Evolutionary conservation across 2,888 invertebrate genomes (phyloP).

Genomic region (Zeuzera pyrina): DNA sequence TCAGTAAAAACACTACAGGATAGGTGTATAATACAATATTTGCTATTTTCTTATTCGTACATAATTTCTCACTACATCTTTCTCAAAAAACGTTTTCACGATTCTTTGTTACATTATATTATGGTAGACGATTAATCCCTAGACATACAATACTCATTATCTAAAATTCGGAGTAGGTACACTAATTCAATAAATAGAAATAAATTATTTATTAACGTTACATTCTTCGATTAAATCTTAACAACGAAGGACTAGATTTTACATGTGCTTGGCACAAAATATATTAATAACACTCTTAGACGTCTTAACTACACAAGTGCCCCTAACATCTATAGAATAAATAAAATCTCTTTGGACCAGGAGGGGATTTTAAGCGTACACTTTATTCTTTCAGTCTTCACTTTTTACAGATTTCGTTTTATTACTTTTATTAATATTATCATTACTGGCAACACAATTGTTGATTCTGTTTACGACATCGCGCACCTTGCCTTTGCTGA

Average conservation of each 20-base stretch:
- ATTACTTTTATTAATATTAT: slow-evolving; percentile 10
- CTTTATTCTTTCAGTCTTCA: slow-evolving; percentile 24
- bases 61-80: slow-evolving; percentile 57
- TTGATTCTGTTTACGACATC: slow-evolving; percentile 65
- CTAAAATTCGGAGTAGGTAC: not conserved
- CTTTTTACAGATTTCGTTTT: slow-evolving; percentile 34
- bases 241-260: not conserved
- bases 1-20: slow-evolving; percentile 63
- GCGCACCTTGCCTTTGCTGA: slow-evolving; percentile 63
- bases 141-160: not conserved
- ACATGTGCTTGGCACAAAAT: slow-evolving; percentile 42
- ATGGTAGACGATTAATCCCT: too few relatives aligned
- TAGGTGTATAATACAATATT: slow-evolving; percentile 51
- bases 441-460: slow-evolving; percentile 29
- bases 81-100: slow-evolving; percentile 39
- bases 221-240: not conserved
- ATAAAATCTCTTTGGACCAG: slow-evolving; percentile 30
- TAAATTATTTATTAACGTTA: not conserved
- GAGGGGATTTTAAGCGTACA: slow-evolving; percentile 8
- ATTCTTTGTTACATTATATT: slow-evolving; percentile 16
- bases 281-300: slow-evolving; percentile 13
- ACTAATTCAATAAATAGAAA: not conserved
- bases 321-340: slow-evolving; percentile 11
- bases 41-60: slow-evolving; percentile 1
- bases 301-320: too few relatives aligned